Percentiles rank a stretch among this genome's conserved stretches.
Conservation (phyloP, 2,113 vertebrate species). For the Oostethus manadensis region DNA sequence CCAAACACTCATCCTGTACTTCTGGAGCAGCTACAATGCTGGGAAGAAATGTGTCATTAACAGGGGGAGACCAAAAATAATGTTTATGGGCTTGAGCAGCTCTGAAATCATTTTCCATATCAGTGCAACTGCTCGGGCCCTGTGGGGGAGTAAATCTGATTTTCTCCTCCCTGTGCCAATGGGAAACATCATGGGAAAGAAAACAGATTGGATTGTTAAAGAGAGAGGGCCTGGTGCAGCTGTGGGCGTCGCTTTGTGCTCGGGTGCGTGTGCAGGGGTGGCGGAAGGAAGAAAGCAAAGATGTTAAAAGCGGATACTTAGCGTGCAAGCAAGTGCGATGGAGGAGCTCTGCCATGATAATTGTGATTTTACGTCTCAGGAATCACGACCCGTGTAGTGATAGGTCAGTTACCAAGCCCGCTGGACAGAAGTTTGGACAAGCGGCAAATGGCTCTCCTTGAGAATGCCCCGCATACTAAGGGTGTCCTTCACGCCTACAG, state of each 20-base stretch:
- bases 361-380: constrained; percentile 48
- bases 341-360: constrained; percentile 53
- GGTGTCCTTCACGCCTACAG: neutral
- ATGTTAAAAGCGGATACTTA: constrained; percentile 35
- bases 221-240: constrained; percentile 66
- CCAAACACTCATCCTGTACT: constrained; percentile 51
- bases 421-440: constrained; percentile 48
- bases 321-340: constrained; percentile 33
- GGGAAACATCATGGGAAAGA: constrained; percentile 75
- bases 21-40: constrained; percentile 64
- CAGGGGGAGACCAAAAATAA: constrained; percentile 70
- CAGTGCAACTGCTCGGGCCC: constrained; percentile 69
- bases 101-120: constrained; percentile 76
- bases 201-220: constrained; percentile 70
- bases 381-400: constrained; percentile 47
- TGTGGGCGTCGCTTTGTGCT: constrained; percentile 65
- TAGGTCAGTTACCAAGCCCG: constrained; percentile 55
- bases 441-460: constrained; percentile 52
- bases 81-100: constrained; percentile 69
- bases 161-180: constrained; percentile 71
- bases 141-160: constrained; percentile 72
- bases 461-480: constrained; percentile 36
- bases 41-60: constrained; percentile 73
- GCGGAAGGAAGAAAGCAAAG: constrained; percentile 18
- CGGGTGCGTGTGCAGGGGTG: constrained; percentile 31